Conservation (phyloP, 2,888 invertebrate genomes). For the Pyralis farinalis region DNA sequence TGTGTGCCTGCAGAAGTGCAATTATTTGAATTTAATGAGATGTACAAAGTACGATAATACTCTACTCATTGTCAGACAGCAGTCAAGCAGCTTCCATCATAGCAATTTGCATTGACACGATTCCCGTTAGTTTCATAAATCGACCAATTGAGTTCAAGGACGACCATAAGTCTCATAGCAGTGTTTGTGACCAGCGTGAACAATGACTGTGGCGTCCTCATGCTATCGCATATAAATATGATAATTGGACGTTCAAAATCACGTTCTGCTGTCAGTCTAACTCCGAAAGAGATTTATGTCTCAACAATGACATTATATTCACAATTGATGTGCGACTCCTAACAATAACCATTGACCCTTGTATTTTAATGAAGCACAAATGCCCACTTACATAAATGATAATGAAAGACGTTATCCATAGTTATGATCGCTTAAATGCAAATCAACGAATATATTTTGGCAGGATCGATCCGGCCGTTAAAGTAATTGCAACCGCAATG, state of each 20-base stretch:
- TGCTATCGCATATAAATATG: conserved; percentile 73
- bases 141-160: conserved; percentile 77
- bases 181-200: conserved; percentile 74
- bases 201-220: conserved; percentile 73
- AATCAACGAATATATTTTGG: neutral
- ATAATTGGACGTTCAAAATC: conserved; percentile 66
- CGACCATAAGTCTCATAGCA: conserved; percentile 65
- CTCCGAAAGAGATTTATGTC: conserved; percentile 7
- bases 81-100: conserved; percentile 52
- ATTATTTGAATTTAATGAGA: neutral
- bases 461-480: neutral
- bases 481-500: neutral
- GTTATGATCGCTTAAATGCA: neutral
- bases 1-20: conserved; percentile 1
- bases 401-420: neutral
- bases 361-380: conserved; percentile 22
- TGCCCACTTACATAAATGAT: conserved; percentile 17
- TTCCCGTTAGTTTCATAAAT: conserved; percentile 74
- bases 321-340: conserved; percentile 11
- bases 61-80: conserved; percentile 42
- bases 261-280: conserved; percentile 34
- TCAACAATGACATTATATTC: conserved; percentile 13
- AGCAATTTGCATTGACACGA: conserved; percentile 72
- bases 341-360: conserved; percentile 22
- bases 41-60: conserved; percentile 8